Conservation (phyloP, 1,140 invertebrate species). For the Gryllus bimaculatus region DNA sequence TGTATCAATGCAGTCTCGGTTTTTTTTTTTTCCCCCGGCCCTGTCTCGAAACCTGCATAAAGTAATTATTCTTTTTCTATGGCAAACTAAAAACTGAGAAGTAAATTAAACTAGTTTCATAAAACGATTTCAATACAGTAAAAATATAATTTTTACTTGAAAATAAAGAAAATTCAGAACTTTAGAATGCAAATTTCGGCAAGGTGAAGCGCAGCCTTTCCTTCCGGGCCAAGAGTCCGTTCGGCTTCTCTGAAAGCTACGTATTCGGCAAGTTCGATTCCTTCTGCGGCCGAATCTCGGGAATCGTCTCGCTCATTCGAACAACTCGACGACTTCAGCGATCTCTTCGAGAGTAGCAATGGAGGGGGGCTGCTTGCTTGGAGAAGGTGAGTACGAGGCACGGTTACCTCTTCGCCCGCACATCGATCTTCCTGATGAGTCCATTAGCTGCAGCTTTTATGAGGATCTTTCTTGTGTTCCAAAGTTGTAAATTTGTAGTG, state of each 20-base stretch:
- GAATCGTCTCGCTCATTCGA: conserved; percentile 87
- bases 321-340: conserved; percentile 78
- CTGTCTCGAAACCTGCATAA: no score
- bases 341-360: conserved; percentile 71
- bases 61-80: no score
- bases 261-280: conserved; percentile 94
- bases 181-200: background rate
- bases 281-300: conserved; percentile 77
- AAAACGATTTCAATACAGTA: no score
- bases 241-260: conserved; percentile 92
- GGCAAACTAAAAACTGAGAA: no score
- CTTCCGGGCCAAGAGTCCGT: conserved; percentile 63
- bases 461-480: no score
- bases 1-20: background rate
- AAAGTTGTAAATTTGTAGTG: no score
- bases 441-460: no score
- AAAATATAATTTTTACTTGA: no score
- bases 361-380: conserved; percentile 61
- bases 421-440: no score
- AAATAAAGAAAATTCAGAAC: no score
- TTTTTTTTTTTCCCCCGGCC: no score
- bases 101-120: no score
- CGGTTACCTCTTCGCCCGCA: background rate
- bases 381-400: conserved; percentile 9
- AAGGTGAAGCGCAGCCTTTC: conserved; percentile 56